phyloP scores from a whole-genome alignment of 37 sponge, comb jelly and placozoan species.

The Agelas oroides region DNA sequence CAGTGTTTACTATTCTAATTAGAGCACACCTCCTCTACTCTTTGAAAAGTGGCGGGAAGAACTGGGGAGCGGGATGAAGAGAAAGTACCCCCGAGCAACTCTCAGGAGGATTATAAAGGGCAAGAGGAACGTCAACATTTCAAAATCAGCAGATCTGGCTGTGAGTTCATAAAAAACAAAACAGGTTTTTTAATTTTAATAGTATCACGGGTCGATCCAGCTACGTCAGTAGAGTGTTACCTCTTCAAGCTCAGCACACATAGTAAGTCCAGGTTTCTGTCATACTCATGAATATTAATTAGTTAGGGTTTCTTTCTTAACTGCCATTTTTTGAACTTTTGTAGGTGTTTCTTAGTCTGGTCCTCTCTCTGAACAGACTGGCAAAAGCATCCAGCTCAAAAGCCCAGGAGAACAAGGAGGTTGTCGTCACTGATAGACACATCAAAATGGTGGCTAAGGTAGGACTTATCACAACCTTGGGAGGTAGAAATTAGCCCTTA shows the following conservation, averaged over 20 bases:
- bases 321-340: no score
- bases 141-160: conserved; percentile 30
- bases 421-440: conserved; percentile 33
- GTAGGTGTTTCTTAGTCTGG: conserved; percentile 34
- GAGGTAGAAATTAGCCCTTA: no score
- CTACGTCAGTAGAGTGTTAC: no score
- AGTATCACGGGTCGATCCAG: no score
- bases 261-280: no score
- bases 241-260: no score
- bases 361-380: conserved; percentile 6
- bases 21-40: neutral
- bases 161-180: conserved; percentile 3
- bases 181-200: no score
- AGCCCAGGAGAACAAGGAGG: conserved; percentile 31
- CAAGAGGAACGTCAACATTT: conserved; percentile 15
- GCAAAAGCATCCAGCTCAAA: conserved; percentile 30
- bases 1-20: conserved; percentile 17
- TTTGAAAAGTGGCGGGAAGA: no score
- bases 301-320: neutral
- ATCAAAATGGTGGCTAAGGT: conserved; percentile 2
- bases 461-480: no score
- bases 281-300: no score
- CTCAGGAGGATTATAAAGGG: conserved; percentile 32
- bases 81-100: conserved; percentile 30
- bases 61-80: conserved; percentile 22